Evolutionary conservation across 2,113 vertebrate genomes (phyloP), one percentile per base, ranked within the genome.

Genomic region (Tamias sibiricus): DNA sequence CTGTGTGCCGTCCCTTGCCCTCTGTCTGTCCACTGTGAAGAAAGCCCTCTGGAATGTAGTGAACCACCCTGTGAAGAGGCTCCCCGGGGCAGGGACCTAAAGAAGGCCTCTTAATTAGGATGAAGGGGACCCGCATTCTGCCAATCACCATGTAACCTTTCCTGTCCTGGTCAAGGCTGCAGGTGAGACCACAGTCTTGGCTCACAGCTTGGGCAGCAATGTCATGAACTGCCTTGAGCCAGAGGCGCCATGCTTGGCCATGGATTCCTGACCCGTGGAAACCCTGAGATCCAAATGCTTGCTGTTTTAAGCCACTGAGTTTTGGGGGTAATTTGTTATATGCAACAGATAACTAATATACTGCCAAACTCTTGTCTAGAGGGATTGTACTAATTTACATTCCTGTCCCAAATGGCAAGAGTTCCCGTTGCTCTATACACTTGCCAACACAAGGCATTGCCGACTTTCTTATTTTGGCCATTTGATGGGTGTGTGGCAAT

Each of bases 291-390:
- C 35, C 72, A 79, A 82, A 62, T 35, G 62, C 17, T 57, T 89
- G 47, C 14, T 85, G 66, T 77, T 72, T 64, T 57, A 75, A 93
- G 86, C 72, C 35, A 37, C 35, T 14, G 47, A 42, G 22, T 96
- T 83, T 84, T 74, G 47, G 47, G 49, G 47, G 71, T 87, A 66
- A 88, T 87, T 89, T 71, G 87, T 88, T 89, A 80, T 22, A 37
- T 20, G 87, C 74, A 91, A 64, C 90, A 71, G 76, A 69, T 37
- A 87, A 71, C 69, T 20, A 68, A 91, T 54, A 69, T 3, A 80
- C 30, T 22, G 59, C 74, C 59, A 80, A 81, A 37, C 85, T 66
- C 59, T 59, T 82, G 75, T 93, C 87, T 80, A 22, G 37, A 52
- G 57, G 49, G 90, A 64, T 14, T 64, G 22, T n/a, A 42, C 42